Base-by-base conservation (phyloP, 2,888 invertebrate genomes). In the Hylaea fasciaria region DNA sequence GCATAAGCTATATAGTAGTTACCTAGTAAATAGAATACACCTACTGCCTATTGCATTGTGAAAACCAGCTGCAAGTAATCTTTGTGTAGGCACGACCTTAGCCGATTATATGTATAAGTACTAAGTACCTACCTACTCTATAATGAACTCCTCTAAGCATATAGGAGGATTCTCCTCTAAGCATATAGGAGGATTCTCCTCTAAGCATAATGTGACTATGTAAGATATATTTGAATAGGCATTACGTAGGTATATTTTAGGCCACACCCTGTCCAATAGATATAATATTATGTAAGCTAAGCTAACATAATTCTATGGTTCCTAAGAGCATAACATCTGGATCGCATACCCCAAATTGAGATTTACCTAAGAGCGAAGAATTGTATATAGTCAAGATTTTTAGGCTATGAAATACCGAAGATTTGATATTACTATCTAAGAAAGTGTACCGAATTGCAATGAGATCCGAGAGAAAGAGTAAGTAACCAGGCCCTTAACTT, bases 401-500 rank as follows among this genome's bases (percentile, higher is more conserved):
- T 29, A 28, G 37, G 48, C 37, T 48, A 50, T 29, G 50, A 50
- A 50, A 40, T 13, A 28, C 13, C 35, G 16, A 22, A 50, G 50
- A 50, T 50, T 50, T 50, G 13, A 41, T 50, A 40, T n/a, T 29
- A 28, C 50, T 50, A 50, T 50, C 40, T 50, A 50, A 10, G 5
- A 28, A 22, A n/a, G 14, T 16, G 32, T 32, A 8, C 35, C 13
- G 2, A 16, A 13, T 14, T 14, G 3, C 5, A 1, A 13, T 46
- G 9, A 32, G 29, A 32, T 9, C 13, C 1, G 13, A 29, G 35
- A 37, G n/a, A 12, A 35, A 37, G 2, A 35, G 47, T 47, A 16
- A 7, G 12, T 17, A 13, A 17, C 10, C 43, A 51, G 43, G 51
- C 43, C 32, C 9, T 51, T 51, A 16, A 51, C 51, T 32, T 51